Conservation (phyloP, 2,113 vertebrate species). For the Pipa parva region DNA sequence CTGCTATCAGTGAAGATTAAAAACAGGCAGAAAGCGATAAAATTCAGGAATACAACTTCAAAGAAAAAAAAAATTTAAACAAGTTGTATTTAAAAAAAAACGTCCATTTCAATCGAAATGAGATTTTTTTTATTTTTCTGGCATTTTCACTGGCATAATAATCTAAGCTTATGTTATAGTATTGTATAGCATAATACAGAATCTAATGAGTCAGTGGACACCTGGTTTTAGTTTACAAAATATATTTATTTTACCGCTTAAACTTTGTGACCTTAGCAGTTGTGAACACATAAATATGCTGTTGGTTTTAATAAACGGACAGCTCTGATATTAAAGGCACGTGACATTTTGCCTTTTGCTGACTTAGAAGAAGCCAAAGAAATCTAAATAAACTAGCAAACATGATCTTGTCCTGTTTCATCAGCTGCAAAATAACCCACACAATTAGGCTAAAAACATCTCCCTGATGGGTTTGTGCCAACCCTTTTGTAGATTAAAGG, state of each 20-base stretch:
- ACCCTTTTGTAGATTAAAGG: too few relatives aligned
- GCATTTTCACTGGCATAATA: too few relatives aligned
- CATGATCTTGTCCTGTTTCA: constrained; percentile 35
- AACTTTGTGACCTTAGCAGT: constrained; percentile 30
- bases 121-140: too few relatives aligned
- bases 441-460: too few relatives aligned
- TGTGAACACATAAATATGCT: constrained; percentile 38
- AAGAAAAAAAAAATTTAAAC: too few relatives aligned
- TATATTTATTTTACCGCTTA: constrained; percentile 31
- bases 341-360: constrained; percentile 35
- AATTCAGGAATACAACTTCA: too few relatives aligned
- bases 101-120: too few relatives aligned
- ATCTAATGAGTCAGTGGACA: constrained; percentile 20
- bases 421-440: constrained; percentile 35
- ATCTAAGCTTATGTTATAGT: too few relatives aligned
- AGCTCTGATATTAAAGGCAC: constrained; percentile 33
- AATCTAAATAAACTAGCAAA: constrained; percentile 34
- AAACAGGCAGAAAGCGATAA: too few relatives aligned
- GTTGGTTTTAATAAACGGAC: constrained; percentile 32
- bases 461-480: too few relatives aligned
- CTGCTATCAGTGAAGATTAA: too few relatives aligned
- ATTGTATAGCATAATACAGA: neutral
- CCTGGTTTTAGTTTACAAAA: constrained; percentile 34
- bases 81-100: too few relatives aligned
- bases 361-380: constrained; percentile 29